Percentiles rank a stretch among this genome's conserved stretches.
Evolutionary conservation across 2,797 vertebrate species (phyloP).

Genomic region (Enteromius trimaculatus): DNA sequence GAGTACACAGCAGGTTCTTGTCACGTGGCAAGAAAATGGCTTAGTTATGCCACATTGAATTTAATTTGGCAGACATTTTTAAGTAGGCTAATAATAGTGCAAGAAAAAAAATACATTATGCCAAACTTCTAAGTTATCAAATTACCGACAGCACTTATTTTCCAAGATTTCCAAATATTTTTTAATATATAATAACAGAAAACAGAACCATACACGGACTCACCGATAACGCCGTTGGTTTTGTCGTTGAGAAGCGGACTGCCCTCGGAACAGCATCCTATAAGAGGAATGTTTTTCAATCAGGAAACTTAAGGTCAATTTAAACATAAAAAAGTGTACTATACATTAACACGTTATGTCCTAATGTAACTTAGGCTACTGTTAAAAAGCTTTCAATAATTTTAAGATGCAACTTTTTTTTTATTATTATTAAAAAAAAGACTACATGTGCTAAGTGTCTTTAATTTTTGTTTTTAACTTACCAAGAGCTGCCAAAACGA

Average conservation of each 20-base stretch:
- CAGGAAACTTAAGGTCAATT: conserved; percentile 6
- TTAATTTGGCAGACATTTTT: neutral
- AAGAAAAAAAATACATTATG: neutral
- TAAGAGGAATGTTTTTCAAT: neutral
- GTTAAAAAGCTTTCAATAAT: neutral
- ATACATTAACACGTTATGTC: neutral
- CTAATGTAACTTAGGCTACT: neutral
- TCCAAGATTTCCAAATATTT: neutral
- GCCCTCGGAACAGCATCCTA: conserved; percentile 36
- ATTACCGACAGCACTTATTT: neutral
- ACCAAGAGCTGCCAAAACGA: conserved; percentile 51
- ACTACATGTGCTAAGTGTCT: neutral
- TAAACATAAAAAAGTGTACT: neutral
- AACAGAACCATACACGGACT: neutral
- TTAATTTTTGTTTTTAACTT: conserved; percentile 9
- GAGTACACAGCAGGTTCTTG: neutral
- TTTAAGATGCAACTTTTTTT: neutral
- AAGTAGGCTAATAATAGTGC: neutral
- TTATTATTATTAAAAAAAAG: too few relatives aligned
- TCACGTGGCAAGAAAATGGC: conserved; percentile 1
- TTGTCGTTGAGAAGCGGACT: fast-evolving
- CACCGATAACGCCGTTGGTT: conserved; percentile 42
- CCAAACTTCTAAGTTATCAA: neutral
- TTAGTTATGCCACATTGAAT: neutral
- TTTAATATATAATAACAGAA: neutral